Evolutionary conservation across 2,797 vertebrate species (phyloP), one percentile per base, ranked within the genome.

Genomic region (Silurus lanzhouensis): DNA sequence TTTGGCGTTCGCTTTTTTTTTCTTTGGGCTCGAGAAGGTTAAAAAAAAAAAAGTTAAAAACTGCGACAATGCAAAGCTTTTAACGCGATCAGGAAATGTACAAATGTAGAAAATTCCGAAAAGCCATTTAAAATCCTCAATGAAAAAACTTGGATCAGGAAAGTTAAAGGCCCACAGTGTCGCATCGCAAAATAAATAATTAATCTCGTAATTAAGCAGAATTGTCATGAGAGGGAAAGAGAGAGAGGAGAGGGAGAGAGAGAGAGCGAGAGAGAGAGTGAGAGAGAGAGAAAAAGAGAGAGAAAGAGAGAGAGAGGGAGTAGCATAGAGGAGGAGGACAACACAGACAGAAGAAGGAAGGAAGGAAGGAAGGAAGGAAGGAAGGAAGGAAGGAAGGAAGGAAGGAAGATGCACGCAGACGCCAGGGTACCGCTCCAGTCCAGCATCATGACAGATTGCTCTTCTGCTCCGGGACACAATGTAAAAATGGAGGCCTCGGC

Each of bases 121-220:
- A n/a, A 48, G 0, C 14, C 5, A 10, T 76, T 31, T 3, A 13
- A 2, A 55, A 75, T 27, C 25, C 55, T n/a, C 5, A 19, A 44
- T 52, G 27, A 19, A 31, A 60, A 64, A 48, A 52, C 38, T 38
- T 12, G 44, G 70, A n/a, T 60, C 15, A 27, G 60, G 25, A 31
- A 83, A 60, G 58, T 88, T 86, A 87, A 87, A 88, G 82, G 87
- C 83, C 81, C 79, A 66, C 55, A 44, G 83, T 77, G 19, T 81
- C 81, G 85, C 81, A 80, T 67, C 27, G 76, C 9, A 67, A 90
- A 89, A 91, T 90, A 92, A 90, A 92, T 92, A 92, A 93, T 90
- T 86, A 91, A 90, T 84, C 80, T 66, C 83, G 86, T 92, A 94
- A 95, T 94, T 94, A 95, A 92, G 92, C 84, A 79, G 90, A 52